These are phyloP conservation scores for Pachycephala philippinensis DNA, from an alignment of 2,113 vertebrate species.

Conservation along the genomic window DNA sequence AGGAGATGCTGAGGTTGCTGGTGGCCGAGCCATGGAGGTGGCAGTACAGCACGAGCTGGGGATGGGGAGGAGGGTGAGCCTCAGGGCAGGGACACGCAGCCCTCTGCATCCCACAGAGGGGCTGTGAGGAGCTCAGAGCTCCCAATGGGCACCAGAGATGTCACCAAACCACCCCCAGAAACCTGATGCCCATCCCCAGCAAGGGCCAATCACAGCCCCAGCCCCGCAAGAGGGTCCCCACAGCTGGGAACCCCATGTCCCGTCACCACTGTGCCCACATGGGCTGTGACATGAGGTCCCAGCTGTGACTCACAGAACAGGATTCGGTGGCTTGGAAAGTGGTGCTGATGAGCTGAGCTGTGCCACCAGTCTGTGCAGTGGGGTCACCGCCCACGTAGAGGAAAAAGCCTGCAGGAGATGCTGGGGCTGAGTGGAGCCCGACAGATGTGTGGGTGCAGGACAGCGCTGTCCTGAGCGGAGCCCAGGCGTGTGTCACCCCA, in stretches of 20 bases:
- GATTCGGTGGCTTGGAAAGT: not conserved
- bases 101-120: not conserved
- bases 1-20: conserved; percentile 74
- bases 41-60: conserved; percentile 85
- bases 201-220: not conserved
- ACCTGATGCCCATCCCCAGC: not conserved
- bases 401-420: conserved; percentile 30
- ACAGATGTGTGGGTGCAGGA: not conserved
- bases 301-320: conserved; percentile 40
- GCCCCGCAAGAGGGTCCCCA: not conserved
- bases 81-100: not conserved
- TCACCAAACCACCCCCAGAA: not conserved
- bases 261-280: fast-evolving
- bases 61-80: not conserved
- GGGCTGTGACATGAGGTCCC: fast-evolving
- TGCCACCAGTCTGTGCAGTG: fast-evolving
- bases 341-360: conserved; percentile 5
- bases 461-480: fast-evolving
- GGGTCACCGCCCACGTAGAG: not conserved
- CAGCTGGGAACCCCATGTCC: not conserved
- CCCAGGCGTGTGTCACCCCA: fast-evolving
- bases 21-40: conserved; percentile 80
- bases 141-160: fast-evolving
- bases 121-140: not conserved
- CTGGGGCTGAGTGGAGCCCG: not conserved